Conservation (phyloP, 2,113 vertebrate species). For the Centropus bengalensis region DNA sequence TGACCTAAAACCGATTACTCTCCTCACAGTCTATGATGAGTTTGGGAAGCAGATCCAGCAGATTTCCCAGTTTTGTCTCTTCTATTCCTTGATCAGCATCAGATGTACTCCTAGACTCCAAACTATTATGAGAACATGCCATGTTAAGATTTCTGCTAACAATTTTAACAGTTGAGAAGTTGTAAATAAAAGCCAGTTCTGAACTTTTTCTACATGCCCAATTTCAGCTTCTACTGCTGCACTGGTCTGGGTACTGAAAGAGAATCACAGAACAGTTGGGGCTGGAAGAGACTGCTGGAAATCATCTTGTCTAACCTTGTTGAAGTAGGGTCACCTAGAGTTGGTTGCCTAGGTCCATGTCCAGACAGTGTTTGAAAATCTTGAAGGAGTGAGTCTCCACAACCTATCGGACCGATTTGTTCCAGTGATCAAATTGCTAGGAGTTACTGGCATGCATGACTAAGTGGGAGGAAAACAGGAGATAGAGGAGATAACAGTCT, state of each 20-base stretch:
- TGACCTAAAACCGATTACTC: background rate
- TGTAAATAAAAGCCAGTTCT: background rate
- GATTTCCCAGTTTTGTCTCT: background rate
- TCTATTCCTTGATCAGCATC: background rate
- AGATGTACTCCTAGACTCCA: background rate
- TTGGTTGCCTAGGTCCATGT: background rate
- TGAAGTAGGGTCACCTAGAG: background rate
- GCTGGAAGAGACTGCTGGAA: background rate
- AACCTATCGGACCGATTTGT: background rate
- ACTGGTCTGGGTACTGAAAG: background rate
- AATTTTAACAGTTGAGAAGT: background rate
- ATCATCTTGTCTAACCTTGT: background rate
- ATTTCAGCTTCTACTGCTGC: background rate
- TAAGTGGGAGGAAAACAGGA: background rate
- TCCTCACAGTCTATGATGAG: background rate
- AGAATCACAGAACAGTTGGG: background rate
- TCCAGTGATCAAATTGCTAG: background rate
- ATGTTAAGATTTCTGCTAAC: background rate
- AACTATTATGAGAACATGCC: background rate
- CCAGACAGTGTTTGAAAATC: background rate
- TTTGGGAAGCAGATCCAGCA: background rate
- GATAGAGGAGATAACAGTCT: background rate
- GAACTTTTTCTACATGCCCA: background rate
- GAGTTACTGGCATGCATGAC: background rate
- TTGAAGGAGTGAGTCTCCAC: background rate